Evolutionary conservation across 2,113 vertebrate genomes (phyloP).

Genomic region (Myrmecobius fasciatus): DNA sequence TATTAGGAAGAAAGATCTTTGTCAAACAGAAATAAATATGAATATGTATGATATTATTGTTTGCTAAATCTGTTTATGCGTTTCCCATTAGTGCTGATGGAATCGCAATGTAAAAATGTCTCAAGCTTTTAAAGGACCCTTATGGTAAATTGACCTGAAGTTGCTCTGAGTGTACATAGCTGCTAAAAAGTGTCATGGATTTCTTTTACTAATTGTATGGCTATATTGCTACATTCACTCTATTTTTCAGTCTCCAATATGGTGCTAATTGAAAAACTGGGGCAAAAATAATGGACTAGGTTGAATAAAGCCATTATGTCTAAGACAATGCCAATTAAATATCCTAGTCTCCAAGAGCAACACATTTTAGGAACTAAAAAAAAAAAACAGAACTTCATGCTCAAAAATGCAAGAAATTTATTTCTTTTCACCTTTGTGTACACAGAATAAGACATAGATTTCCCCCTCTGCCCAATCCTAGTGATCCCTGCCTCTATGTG

Average conservation of each 20-base stretch:
- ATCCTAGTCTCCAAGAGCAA: not conserved
- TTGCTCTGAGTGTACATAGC: not conserved
- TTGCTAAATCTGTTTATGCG: not conserved
- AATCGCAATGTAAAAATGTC: not conserved
- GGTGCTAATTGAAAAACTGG: not conserved
- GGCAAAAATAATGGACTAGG: not conserved
- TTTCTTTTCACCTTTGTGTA: not conserved
- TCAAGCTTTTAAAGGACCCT: not conserved
- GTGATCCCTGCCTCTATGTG: not conserved
- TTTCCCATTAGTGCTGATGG: constrained; percentile 4
- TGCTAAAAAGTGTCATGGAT: not conserved
- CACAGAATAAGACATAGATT: not conserved
- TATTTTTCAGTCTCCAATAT: not conserved
- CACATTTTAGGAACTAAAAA: not conserved
- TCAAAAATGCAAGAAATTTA: not conserved
- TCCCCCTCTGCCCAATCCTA: not conserved
- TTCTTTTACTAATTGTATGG: not conserved
- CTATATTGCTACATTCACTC: not conserved
- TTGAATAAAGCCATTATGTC: not conserved
- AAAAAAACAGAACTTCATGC: not conserved
- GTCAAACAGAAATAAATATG: not conserved
- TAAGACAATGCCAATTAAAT: not conserved
- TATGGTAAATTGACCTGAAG: not conserved
- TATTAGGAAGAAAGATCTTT: not conserved
- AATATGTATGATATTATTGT: not conserved